Base-by-base conservation (phyloP, 2,888 invertebrate species). In the Amiota minor region DNA sequence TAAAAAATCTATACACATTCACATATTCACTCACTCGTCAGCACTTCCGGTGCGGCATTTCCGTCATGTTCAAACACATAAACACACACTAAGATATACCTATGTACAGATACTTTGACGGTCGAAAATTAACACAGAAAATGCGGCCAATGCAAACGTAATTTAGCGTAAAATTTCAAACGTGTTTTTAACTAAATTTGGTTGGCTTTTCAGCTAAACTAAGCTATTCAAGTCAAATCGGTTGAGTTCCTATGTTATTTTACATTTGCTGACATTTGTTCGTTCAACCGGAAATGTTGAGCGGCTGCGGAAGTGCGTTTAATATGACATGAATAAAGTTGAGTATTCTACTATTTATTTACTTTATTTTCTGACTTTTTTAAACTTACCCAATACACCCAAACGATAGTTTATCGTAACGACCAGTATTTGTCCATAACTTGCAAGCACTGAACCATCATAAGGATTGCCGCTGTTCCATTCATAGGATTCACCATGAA, bases 401-500 rank as follows among this genome's bases (percentile, higher is more conserved):
- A 95, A 92, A 83, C 95, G 92, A 91, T 95, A 95, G 92, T 95
- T 95, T 89, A 95, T 92, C 91, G 97, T 97, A 89, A 97, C 96
- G 78, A 96, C 96, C 79, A 97, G 94, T 84, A 96, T 93, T 79
- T 95, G 95, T 10, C 96, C 98, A 88, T 97, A 97, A 82, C 98
- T 97, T 53, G 99, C 96, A 77, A 99, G 92, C 49, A 98, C 97
- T 72, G 96, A 95, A 71, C 98, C 99, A 88, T 99, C 99, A 91
- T 98, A 99, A 0, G 98, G 97, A 91, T 98, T 99, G 71, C 99
- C 99, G 64, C 98, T 97, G 89, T 98, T 98, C 96, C 98, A 98
- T 89, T 98, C 98, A 91, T 97, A 98, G 85, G 97, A 97, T 90
- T 95, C 94, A 4, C 98, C 98, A 88, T 98, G 98, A 75, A 98